Conservation (phyloP, 2,888 invertebrate genomes). For the Mycalesis mineus region DNA sequence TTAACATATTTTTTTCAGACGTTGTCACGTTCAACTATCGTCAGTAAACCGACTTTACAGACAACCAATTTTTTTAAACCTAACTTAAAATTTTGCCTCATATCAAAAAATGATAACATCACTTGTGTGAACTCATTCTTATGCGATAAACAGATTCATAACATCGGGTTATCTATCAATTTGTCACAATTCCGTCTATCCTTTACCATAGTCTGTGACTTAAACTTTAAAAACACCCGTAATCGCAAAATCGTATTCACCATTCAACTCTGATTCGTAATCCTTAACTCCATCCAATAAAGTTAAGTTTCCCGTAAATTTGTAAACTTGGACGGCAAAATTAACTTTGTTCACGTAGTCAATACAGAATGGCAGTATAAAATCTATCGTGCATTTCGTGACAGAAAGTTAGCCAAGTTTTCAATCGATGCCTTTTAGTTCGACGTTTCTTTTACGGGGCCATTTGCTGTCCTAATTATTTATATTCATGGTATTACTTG, state of each 20-base stretch:
- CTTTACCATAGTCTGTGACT: neutral
- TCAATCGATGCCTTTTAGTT: conserved; percentile 66
- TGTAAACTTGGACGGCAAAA: conserved; percentile 8
- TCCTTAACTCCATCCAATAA: conserved; percentile 33
- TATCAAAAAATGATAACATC: too few species aligned
- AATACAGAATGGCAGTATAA: conserved; percentile 56
- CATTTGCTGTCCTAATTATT: conserved; percentile 59
- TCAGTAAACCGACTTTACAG: too few species aligned
- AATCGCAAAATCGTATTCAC: conserved; percentile 22
- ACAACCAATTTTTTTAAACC: too few species aligned
- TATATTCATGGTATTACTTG: conserved; percentile 45
- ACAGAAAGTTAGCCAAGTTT: conserved; percentile 59
- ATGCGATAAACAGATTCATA: too few species aligned
- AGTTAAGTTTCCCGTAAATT: conserved; percentile 34
- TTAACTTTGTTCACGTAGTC: conserved; percentile 36
- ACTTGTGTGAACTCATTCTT: too few species aligned
- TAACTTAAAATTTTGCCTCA: too few species aligned
- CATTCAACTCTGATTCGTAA: neutral
- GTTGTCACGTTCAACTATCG: too few species aligned
- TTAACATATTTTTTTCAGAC: too few species aligned
- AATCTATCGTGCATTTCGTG: conserved; percentile 74
- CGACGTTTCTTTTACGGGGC: conserved; percentile 42
- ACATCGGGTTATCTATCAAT: neutral
- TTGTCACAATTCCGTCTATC: neutral
- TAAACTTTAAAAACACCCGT: conserved; percentile 51